Evolutionary conservation across 2,113 vertebrate species (phyloP).

Genomic region (Pterophyllum scalare): DNA sequence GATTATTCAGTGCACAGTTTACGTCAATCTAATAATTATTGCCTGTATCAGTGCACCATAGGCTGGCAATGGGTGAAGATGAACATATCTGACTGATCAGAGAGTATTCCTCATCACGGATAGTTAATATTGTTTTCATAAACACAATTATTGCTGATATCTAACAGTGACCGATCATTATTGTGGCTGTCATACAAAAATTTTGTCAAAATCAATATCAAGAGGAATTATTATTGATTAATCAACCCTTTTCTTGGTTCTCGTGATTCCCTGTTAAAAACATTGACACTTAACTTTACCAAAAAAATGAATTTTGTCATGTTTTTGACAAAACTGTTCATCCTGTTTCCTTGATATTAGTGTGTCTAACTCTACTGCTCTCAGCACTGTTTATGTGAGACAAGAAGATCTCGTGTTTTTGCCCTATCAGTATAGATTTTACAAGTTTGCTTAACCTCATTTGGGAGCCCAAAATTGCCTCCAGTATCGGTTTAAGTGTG

Average conservation of each 20-base stretch:
- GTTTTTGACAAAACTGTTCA: accelerated
- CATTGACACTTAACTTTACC: too few relatives aligned
- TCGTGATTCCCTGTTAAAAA: too few relatives aligned
- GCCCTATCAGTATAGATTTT: neutral
- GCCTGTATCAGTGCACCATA: neutral
- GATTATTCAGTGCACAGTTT: neutral
- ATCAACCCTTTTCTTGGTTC: accelerated
- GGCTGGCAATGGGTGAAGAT: neutral
- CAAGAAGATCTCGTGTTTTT: neutral
- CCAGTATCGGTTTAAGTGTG: neutral
- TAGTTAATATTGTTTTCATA: neutral
- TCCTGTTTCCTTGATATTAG: neutral
- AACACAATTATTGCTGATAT: neutral
- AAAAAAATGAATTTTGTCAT: neutral
- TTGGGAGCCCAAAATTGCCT: neutral
- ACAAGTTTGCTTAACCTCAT: neutral
- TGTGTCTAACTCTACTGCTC: neutral
- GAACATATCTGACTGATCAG: neutral
- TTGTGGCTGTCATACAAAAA: neutral
- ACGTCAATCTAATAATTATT: neutral
- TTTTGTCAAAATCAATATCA: neutral
- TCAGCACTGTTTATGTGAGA: neutral
- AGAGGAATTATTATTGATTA: neutral
- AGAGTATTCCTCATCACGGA: neutral
- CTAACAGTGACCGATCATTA: accelerated